Percentiles rank a stretch among this genome's conserved stretches.
phyloP scores from a whole-genome alignment of 2,888 invertebrate genomes.

The Ormyrus labotus region DNA sequence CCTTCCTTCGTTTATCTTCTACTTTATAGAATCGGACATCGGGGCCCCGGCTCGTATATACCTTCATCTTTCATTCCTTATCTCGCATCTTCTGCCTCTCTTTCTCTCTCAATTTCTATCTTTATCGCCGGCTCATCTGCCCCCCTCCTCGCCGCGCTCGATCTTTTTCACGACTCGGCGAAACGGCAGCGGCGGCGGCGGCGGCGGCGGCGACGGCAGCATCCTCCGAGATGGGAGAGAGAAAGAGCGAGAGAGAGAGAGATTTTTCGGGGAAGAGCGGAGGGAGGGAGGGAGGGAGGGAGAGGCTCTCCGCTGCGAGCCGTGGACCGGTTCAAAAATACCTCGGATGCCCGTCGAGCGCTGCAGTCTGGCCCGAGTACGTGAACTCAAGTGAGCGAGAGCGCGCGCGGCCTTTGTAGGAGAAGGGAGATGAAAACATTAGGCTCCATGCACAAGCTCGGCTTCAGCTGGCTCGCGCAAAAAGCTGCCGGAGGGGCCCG shows the following conservation, averaged over 20 bases:
- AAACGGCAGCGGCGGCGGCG: constrained; percentile 37
- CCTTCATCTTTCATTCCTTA: constrained; percentile 58
- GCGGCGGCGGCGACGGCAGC: constrained; percentile 8
- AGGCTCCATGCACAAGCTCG: constrained; percentile 19
- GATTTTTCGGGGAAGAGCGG: no score
- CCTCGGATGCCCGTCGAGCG: constrained; percentile 69
- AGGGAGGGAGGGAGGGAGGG: constrained; percentile 43
- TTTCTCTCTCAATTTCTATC: constrained; percentile 40
- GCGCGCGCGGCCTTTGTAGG: not conserved
- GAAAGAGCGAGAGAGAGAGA: constrained; percentile 14
- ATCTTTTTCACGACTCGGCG: constrained; percentile 50
- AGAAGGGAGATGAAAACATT: constrained; percentile 36
- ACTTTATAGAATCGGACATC: constrained; percentile 55
- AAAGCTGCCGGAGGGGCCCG: not conserved
- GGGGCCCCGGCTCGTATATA: constrained; percentile 52
- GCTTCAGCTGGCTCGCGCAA: not conserved
- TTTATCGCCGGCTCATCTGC: not conserved
- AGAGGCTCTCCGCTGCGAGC: constrained; percentile 63
- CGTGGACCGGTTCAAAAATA: constrained; percentile 76
- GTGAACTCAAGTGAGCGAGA: constrained; percentile 11
- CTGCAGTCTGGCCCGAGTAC: constrained; percentile 34
- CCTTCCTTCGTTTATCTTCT: constrained; percentile 40
- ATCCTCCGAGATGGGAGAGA: constrained; percentile 59
- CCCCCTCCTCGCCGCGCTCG: constrained; percentile 47
- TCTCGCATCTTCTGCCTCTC: constrained; percentile 49